Percentiles rank a stretch among this genome's conserved stretches.
phyloP scores from a whole-genome alignment of 23 tunicate species.

The Oikopleura vanhoeffeni region DNA sequence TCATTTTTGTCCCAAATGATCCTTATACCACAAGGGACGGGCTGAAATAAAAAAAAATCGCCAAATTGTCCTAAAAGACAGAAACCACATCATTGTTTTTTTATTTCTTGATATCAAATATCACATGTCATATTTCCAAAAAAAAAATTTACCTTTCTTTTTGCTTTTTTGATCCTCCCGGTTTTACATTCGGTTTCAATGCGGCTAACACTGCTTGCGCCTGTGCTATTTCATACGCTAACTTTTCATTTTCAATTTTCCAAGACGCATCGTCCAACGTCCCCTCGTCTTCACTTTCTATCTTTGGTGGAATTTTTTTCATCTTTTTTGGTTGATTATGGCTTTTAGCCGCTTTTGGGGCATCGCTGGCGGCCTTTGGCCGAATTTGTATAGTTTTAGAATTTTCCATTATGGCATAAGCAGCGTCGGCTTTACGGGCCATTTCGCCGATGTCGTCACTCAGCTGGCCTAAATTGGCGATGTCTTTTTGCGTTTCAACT shows the following conservation, averaged over 20 bases:
- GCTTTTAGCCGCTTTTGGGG: not conserved
- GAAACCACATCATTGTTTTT: no score
- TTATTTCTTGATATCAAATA: no score
- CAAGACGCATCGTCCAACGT: not conserved
- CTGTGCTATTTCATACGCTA: not conserved
- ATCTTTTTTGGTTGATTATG: not conserved
- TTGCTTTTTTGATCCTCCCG: not conserved
- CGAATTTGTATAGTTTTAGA: not conserved
- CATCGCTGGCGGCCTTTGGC: not conserved
- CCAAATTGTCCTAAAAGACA: no score
- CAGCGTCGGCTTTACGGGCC: conserved; percentile 12
- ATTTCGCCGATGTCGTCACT: not conserved
- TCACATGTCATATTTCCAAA: no score
- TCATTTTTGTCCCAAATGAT: no score
- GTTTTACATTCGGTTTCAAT: not conserved
- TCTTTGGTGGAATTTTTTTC: conserved; percentile 8
- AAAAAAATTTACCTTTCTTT: no score
- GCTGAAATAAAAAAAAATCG: no score
- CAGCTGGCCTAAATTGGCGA: no score
- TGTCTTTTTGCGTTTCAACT: no score
- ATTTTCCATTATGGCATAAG: not conserved
- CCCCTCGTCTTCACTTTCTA: no score
- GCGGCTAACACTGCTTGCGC: not conserved
- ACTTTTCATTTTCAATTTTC: not conserved
- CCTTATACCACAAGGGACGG: no score